A percentile compares a stretch with the other conserved stretches of the same genome.
phyloP scores from a whole-genome alignment of 2,888 invertebrate species.

The Hypena proboscidalis region DNA sequence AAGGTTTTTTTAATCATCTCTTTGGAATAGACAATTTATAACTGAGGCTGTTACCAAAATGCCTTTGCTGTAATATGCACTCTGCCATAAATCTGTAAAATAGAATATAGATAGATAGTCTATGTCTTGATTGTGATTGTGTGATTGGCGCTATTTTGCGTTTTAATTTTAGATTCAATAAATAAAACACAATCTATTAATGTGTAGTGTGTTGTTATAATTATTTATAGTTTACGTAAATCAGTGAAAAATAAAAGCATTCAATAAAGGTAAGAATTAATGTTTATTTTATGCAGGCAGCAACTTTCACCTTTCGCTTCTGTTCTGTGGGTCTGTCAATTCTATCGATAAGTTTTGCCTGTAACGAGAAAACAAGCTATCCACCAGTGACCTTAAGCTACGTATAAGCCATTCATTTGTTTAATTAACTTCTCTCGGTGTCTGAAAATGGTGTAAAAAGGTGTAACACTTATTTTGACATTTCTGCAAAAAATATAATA shows the following conservation, averaged over 20 bases:
- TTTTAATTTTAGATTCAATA: conserved; percentile 24
- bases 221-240: conserved; percentile 11
- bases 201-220: conserved; percentile 20
- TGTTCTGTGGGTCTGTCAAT: too few species aligned
- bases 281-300: conserved; percentile 37
- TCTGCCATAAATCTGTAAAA: too few species aligned
- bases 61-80: neutral
- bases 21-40: too few species aligned
- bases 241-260: conserved; percentile 9
- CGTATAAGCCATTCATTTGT: too few species aligned
- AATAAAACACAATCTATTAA: conserved; percentile 22
- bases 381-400: too few species aligned
- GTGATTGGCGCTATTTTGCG: conserved; percentile 56
- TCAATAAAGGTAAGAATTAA: conserved; percentile 27
- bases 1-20: too few species aligned
- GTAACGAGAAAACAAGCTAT: too few species aligned
- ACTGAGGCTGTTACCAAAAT: too few species aligned
- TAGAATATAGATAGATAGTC: conserved; percentile 13
- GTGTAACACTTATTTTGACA: too few species aligned
- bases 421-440: too few species aligned
- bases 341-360: conserved; percentile 26
- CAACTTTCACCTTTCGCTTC: conserved; percentile 63
- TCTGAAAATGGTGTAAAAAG: too few species aligned
- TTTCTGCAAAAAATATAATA: too few species aligned
- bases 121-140: conserved; percentile 44